phyloP scores from a whole-genome alignment of 2,888 invertebrate species.

The Agonopterix heracliana region DNA sequence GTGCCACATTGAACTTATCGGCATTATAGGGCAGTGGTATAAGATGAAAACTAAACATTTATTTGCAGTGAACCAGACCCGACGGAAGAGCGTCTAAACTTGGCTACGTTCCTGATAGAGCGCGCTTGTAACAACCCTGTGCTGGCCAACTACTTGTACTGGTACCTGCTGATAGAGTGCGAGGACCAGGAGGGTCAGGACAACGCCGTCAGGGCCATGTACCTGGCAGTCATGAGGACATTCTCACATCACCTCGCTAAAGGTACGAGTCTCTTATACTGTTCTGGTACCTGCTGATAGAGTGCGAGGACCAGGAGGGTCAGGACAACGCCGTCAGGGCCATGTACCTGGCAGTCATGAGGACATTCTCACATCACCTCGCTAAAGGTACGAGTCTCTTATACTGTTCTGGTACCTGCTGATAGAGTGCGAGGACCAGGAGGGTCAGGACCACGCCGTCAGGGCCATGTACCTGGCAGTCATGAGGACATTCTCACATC shows the following conservation, averaged over 20 bases:
- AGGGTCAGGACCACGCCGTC: constrained; percentile 84
- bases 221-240: constrained; percentile 90
- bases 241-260: constrained; percentile 84
- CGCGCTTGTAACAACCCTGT: constrained; percentile 92
- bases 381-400: too few species aligned
- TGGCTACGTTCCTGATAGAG: constrained; percentile 93
- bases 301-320: constrained; percentile 91
- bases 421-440: constrained; percentile 94
- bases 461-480: constrained; percentile 93
- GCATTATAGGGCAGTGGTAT: too few species aligned
- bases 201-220: constrained; percentile 86
- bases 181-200: constrained; percentile 91
- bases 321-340: constrained; percentile 84
- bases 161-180: constrained; percentile 96
- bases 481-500: constrained; percentile 88
- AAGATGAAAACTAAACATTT: too few species aligned
- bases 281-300: constrained; percentile 97
- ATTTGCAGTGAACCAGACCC: too few species aligned
- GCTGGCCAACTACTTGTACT: constrained; percentile 97
- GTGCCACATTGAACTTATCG: too few species aligned
- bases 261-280: too few species aligned
- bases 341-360: constrained; percentile 94
- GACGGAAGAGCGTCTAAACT: constrained; percentile 66
- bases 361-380: constrained; percentile 86
- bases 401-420: constrained; percentile 98